Percentiles rank a stretch among this genome's conserved stretches.
These are phyloP conservation scores for Drosophila bunnanda DNA, from an alignment of 2,888 invertebrate species.

Conservation along the genomic window DNA sequence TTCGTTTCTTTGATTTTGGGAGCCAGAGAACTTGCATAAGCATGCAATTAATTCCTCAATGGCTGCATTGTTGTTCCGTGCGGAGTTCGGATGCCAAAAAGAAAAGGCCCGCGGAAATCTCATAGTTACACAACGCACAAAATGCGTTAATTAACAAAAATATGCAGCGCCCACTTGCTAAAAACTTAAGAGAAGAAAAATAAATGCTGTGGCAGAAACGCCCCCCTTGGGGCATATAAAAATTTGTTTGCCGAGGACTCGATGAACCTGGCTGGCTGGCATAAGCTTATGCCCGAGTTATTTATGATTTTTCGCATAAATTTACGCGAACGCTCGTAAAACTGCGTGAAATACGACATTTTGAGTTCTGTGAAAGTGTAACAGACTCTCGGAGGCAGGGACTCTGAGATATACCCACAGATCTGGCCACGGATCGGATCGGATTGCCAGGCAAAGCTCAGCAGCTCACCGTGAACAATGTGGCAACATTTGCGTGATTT, in stretches of 20 bases:
- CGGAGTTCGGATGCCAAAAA: not conserved
- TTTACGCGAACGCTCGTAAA: slow-evolving; percentile 79
- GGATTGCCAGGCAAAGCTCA: slow-evolving; percentile 30
- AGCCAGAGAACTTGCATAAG: slow-evolving; percentile 60
- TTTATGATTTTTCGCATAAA: slow-evolving; percentile 80
- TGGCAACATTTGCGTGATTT: slow-evolving; percentile 72
- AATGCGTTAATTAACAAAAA: slow-evolving; percentile 79
- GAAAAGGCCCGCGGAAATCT: slow-evolving; percentile 36
- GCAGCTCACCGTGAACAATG: slow-evolving; percentile 68
- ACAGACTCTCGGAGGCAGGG: slow-evolving; percentile 38
- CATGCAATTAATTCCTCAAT: slow-evolving; percentile 69
- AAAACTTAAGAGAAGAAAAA: slow-evolving; percentile 3
- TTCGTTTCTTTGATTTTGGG: slow-evolving; percentile 54
- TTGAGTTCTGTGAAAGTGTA: slow-evolving; percentile 81
- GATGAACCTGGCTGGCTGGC: slow-evolving; percentile 28
- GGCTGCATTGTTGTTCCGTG: slow-evolving; percentile 64
- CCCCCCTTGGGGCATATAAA: slow-evolving; percentile 47
- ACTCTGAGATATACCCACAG: not conserved
- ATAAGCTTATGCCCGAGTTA: slow-evolving; percentile 68
- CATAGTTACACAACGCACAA: slow-evolving; percentile 72
- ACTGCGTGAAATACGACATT: slow-evolving; percentile 78
- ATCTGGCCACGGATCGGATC: slow-evolving; percentile 12
- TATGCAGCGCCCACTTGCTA: slow-evolving; percentile 75
- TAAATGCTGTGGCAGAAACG: slow-evolving; percentile 29
- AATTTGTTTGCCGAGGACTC: slow-evolving; percentile 28